A percentile compares a stretch with the other conserved stretches of the same genome.
Conservation (phyloP, 2,797 vertebrate genomes). For the Amphiprion clarkii region DNA sequence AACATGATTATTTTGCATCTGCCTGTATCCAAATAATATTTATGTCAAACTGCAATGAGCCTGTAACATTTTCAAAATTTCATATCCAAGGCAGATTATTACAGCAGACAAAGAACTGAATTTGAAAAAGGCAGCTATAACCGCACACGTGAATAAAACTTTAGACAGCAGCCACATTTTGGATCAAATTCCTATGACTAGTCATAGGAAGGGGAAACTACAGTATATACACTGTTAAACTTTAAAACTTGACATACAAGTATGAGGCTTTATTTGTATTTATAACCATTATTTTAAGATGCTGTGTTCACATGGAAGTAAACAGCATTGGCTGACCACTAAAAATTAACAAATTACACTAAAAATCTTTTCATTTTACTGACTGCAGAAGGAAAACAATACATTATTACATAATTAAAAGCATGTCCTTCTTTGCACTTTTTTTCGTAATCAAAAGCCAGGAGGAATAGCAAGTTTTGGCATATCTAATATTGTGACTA, state of each 20-base stretch:
- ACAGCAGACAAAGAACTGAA: background rate
- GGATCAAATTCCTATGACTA: constrained; percentile 21
- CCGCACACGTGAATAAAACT: constrained; percentile 9
- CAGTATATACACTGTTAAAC: no score
- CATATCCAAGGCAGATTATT: constrained; percentile 1
- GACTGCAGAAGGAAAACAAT: background rate
- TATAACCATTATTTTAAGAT: constrained; percentile 25
- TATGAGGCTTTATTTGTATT: constrained; percentile 2
- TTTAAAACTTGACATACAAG: no score
- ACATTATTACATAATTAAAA: background rate
- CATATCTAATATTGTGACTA: background rate
- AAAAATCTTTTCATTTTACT: background rate
- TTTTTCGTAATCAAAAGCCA: background rate
- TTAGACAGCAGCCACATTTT: constrained; percentile 9
- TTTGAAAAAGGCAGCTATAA: background rate
- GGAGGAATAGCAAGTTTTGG: background rate
- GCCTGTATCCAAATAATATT: background rate
- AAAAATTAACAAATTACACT: constrained; percentile 5
- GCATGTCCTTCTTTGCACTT: background rate
- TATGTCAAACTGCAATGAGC: constrained; percentile 1
- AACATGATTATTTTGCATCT: background rate
- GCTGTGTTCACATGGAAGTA: constrained; percentile 15
- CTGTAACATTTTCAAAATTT: background rate
- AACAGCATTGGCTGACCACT: background rate
- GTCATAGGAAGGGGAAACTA: constrained; percentile 38